phyloP scores from a whole-genome alignment of 2,113 vertebrate species.

The Apistogramma diplotaenia region DNA sequence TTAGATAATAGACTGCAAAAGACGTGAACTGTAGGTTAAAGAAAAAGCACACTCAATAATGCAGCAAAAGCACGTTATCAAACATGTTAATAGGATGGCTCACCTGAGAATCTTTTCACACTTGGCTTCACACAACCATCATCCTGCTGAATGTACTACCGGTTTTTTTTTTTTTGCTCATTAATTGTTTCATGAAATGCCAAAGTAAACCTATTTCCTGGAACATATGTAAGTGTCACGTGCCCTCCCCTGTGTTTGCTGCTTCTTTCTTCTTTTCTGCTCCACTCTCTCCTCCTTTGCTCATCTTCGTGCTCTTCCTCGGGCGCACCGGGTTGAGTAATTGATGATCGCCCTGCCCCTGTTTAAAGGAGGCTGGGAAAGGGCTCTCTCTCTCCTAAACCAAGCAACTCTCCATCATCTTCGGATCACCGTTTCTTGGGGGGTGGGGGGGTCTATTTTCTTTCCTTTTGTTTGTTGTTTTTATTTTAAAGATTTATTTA shows the following conservation, averaged over 20 bases:
- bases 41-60: background rate
- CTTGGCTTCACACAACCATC: background rate
- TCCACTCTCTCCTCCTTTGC: background rate
- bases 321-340: background rate
- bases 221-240: background rate
- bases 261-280: background rate
- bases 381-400: background rate
- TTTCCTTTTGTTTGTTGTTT: background rate
- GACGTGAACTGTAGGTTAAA: background rate
- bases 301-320: background rate
- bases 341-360: background rate
- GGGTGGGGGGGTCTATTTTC: background rate
- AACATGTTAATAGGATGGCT: background rate
- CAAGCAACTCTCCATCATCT: background rate
- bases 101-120: background rate
- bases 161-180: background rate
- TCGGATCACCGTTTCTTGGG: background rate
- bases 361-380: background rate
- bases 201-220: background rate
- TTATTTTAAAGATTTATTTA: too few relatives aligned
- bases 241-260: background rate
- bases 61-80: background rate
- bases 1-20: background rate
- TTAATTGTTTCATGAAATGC: background rate
- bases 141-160: background rate